Evolutionary conservation across 1,140 invertebrate species (phyloP).

Genomic region (Aleiodes sp.): DNA sequence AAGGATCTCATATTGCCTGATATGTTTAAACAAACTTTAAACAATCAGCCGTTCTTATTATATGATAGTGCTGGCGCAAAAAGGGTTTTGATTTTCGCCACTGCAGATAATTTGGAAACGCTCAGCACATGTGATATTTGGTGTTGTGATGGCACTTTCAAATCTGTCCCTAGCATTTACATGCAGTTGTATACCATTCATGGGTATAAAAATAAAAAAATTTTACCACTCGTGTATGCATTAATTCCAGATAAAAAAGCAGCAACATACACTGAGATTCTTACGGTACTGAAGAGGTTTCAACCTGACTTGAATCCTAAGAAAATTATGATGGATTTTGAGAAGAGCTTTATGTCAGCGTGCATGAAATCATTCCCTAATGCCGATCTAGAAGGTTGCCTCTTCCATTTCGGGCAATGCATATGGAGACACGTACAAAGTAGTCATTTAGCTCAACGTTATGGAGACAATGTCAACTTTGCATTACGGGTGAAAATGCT

Average conservation of each 20-base stretch:
- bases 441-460: background rate
- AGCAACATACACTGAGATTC: constrained; percentile 16
- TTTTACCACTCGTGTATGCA: constrained; percentile 25
- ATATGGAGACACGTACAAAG: constrained; percentile 31
- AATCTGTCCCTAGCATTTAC: constrained; percentile 18
- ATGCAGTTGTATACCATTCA: constrained; percentile 35
- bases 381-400: constrained; percentile 23
- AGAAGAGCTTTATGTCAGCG: constrained; percentile 4
- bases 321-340: constrained; percentile 26
- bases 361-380: constrained; percentile 15
- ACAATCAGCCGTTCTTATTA: constrained; percentile 18
- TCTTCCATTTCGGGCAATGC: constrained; percentile 35
- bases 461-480: constrained; percentile 1
- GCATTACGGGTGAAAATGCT: background rate
- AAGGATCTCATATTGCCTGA: constrained; percentile 8
- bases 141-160: constrained; percentile 30
- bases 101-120: background rate
- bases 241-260: constrained; percentile 19
- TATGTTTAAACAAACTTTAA: background rate
- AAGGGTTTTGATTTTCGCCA: constrained; percentile 18
- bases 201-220: constrained; percentile 13
- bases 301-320: constrained; percentile 17
- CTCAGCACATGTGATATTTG: constrained; percentile 5
- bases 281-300: constrained; percentile 10
- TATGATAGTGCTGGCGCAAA: constrained; percentile 13